phyloP scores from a whole-genome alignment of 2,888 invertebrate species.

The Lissocephala sabroskyi region DNA sequence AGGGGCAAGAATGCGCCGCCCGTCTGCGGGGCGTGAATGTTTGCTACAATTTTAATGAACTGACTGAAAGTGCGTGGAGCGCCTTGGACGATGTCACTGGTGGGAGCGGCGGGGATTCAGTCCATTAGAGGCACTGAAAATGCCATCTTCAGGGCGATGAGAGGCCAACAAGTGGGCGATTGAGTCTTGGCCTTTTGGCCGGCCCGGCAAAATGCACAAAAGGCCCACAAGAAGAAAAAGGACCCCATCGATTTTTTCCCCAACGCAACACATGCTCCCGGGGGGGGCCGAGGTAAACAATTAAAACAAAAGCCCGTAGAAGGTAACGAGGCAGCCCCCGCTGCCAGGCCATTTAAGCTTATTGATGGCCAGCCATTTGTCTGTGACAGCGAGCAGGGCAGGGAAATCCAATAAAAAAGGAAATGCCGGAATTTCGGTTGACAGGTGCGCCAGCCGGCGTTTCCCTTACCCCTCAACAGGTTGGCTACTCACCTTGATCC shows the following conservation, averaged over 20 bases:
- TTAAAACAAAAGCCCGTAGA: no score
- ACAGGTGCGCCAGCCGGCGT: constrained; percentile 43
- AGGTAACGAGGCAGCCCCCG: no score
- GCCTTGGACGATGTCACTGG: no score
- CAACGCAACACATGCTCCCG: no score
- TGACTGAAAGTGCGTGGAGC: constrained; percentile 1
- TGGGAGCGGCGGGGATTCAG: not conserved
- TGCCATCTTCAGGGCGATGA: not conserved
- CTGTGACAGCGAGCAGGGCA: constrained; percentile 11
- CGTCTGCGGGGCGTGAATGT: not conserved
- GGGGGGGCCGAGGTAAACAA: no score
- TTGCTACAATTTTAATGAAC: constrained; percentile 3
- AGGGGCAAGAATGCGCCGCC: no score
- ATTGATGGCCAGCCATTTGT: constrained; percentile 37
- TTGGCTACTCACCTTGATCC: constrained; percentile 53
- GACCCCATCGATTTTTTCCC: no score
- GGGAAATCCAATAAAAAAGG: not conserved
- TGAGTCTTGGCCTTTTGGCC: no score
- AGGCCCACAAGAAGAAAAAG: no score
- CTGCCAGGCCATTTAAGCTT: not conserved
- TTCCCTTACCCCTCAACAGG: constrained; percentile 34
- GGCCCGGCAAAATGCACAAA: no score
- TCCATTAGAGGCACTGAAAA: not conserved
- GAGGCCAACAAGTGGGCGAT: no score
- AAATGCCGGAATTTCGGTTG: constrained; percentile 4